A percentile compares a stretch with the other conserved stretches of the same genome.
Conservation (phyloP, 64 coral and sea anemone genomes). For the Pocillopora damicornis region DNA sequence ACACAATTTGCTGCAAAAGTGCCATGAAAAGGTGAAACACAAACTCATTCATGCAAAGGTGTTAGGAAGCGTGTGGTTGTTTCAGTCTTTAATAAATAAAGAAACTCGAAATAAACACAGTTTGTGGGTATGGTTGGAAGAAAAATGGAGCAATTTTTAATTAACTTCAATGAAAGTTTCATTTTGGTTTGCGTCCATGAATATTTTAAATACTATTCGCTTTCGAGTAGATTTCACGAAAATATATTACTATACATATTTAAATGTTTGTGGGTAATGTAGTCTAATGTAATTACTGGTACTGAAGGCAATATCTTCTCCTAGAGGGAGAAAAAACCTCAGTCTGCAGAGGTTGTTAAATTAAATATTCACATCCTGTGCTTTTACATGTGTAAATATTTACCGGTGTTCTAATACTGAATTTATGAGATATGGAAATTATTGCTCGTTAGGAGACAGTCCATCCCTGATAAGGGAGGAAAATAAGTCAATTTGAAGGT, state of each 20-base stretch:
- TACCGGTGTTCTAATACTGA: neutral
- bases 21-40: neutral
- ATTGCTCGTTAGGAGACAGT: neutral
- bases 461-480: neutral
- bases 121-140: neutral
- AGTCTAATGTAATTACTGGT: neutral
- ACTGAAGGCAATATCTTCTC: neutral
- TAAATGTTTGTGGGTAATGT: neutral
- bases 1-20: neutral
- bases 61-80: neutral
- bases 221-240: neutral
- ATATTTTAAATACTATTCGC: neutral
- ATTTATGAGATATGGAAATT: neutral
- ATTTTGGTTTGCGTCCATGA: neutral
- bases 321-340: neutral
- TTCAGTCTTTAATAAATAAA: neutral
- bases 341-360: too few relatives aligned
- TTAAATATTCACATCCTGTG: constrained; percentile 3
- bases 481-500: neutral
- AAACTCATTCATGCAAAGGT: neutral
- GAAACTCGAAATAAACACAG: neutral
- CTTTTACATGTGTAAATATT: constrained; percentile 2
- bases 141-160: neutral
- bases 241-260: neutral
- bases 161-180: neutral